phyloP scores from a whole-genome alignment of 2,888 invertebrate genomes.

The Cataglyphis albicans region DNA sequence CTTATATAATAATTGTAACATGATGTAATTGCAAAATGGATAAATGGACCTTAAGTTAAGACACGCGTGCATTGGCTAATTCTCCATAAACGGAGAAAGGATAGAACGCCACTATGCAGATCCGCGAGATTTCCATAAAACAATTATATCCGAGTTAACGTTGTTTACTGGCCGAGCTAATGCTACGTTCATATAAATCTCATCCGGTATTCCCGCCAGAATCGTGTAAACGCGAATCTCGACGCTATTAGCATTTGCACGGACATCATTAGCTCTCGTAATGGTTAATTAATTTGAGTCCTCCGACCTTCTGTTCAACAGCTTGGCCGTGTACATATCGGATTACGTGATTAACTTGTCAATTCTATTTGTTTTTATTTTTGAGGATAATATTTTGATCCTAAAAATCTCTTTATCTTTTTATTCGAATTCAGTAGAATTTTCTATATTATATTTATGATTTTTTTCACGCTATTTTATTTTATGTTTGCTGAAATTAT shows the following conservation, averaged over 20 bases:
- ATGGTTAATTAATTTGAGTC: conserved; percentile 69
- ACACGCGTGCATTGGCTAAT: neutral
- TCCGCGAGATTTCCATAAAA: conserved; percentile 73
- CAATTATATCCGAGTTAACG: conserved; percentile 72
- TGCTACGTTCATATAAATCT: conserved; percentile 56
- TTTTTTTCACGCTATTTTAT: too few species aligned
- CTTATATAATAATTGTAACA: neutral
- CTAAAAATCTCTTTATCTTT: conserved; percentile 4
- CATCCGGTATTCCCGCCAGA: neutral
- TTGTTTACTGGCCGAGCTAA: conserved; percentile 63
- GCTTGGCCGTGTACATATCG: neutral
- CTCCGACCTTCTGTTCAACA: conserved; percentile 25
- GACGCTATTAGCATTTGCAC: conserved; percentile 58
- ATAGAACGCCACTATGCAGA: conserved; percentile 60
- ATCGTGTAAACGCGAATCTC: conserved; percentile 61
- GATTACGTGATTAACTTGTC: neutral
- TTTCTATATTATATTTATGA: neutral
- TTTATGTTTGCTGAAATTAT: neutral
- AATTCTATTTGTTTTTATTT: neutral
- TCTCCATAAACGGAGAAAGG: conserved; percentile 8
- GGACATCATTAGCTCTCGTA: conserved; percentile 61
- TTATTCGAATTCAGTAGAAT: neutral
- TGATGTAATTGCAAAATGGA: neutral
- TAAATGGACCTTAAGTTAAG: conserved; percentile 13
- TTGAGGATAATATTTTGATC: neutral